Evolutionary conservation across 2,888 invertebrate genomes (phyloP).

Genomic region (Priocnemis perturbator): DNA sequence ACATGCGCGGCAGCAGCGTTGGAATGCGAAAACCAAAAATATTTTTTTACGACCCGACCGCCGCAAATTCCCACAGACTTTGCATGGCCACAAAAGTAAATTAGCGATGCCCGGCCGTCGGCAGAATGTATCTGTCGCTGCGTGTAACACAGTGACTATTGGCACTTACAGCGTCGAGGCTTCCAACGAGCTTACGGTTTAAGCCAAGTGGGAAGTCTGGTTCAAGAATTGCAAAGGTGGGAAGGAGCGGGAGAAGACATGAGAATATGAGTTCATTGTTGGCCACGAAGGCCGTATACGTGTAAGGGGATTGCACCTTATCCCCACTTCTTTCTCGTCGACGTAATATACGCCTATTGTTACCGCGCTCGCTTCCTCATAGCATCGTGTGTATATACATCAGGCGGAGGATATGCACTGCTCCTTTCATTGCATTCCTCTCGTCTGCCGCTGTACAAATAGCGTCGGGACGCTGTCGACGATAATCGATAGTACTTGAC

Average conservation of each 20-base stretch:
- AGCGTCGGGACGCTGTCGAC: conserved; percentile 13
- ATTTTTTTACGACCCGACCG: too few relatives aligned
- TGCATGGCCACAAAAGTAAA: too few relatives aligned
- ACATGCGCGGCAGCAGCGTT: too few relatives aligned
- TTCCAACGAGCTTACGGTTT: conserved; percentile 41
- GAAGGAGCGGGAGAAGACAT: conserved; percentile 46
- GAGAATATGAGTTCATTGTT: conserved; percentile 56
- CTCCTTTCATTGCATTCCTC: conserved; percentile 31
- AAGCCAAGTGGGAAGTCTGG: conserved; percentile 38
- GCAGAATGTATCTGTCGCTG: too few relatives aligned
- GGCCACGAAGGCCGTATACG: conserved; percentile 21
- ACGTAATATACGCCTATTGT: conserved; percentile 56
- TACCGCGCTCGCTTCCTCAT: conserved; percentile 51
- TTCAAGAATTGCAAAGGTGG: conserved; percentile 46
- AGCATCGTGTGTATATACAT: conserved; percentile 40
- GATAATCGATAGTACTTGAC: conserved; percentile 6
- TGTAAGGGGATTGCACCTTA: conserved; percentile 35
- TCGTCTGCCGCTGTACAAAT: conserved; percentile 8
- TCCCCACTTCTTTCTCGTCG: conserved; percentile 38
- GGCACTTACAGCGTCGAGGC: not conserved
- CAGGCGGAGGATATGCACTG: conserved; percentile 39
- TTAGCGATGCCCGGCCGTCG: too few relatives aligned
- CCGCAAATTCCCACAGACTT: too few relatives aligned
- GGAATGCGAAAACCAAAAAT: too few relatives aligned
- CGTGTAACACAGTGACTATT: too few relatives aligned